Evolutionary conservation across 2,797 vertebrate species (phyloP).

Genomic region (Peromyscus attwateri): DNA sequence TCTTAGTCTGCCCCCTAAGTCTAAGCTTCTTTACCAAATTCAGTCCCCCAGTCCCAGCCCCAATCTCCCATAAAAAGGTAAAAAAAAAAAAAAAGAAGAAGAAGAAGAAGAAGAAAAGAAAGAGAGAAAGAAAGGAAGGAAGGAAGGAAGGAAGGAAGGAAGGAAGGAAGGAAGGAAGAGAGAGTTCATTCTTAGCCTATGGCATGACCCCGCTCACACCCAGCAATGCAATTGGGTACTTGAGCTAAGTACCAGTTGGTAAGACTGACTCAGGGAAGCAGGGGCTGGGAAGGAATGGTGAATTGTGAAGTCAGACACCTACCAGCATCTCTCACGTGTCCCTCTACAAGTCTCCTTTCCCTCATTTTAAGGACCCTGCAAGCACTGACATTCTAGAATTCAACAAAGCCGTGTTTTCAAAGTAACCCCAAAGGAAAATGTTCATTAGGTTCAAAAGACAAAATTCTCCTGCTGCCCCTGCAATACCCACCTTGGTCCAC

Average conservation of each 20-base stretch:
- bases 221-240: background rate
- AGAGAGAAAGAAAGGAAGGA: too few species aligned
- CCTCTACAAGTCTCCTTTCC: background rate
- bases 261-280: background rate
- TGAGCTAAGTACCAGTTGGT: background rate
- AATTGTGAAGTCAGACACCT: background rate
- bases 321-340: background rate
- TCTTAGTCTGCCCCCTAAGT: background rate
- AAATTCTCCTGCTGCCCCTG: background rate
- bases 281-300: background rate
- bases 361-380: background rate
- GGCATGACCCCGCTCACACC: background rate
- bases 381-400: background rate
- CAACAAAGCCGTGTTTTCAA: background rate
- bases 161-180: too few species aligned
- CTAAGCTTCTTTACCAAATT: background rate
- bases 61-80: background rate
- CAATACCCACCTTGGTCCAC: accelerated
- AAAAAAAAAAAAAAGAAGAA: too few species aligned
- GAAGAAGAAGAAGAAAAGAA: too few species aligned
- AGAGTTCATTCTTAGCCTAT: background rate
- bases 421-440: constrained; percentile 19
- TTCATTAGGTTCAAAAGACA: background rate
- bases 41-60: background rate
- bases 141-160: too few species aligned